A percentile compares a stretch with the other conserved stretches of the same genome.
These are phyloP conservation scores for Dryococelus australis DNA, from an alignment of 2,888 invertebrate species.

Conservation along the genomic window DNA sequence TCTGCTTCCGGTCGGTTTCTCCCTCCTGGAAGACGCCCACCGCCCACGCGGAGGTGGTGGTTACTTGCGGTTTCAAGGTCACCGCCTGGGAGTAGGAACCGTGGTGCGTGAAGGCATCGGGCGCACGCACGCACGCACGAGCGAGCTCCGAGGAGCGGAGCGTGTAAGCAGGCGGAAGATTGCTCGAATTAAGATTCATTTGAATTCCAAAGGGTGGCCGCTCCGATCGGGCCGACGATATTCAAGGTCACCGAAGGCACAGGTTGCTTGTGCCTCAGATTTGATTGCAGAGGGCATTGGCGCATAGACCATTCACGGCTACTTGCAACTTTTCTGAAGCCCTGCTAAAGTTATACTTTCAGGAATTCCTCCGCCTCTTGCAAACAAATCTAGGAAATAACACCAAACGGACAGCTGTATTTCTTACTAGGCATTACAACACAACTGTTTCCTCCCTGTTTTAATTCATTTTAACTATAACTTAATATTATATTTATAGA, in stretches of 20 bases:
- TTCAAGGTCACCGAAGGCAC: neutral
- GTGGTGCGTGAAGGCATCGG: neutral
- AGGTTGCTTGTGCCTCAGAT: no score
- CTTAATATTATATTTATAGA: no score
- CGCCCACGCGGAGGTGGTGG: neutral
- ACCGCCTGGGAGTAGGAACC: neutral
- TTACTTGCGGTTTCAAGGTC: neutral
- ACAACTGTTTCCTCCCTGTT: no score
- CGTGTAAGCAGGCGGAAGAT: neutral
- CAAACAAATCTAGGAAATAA: no score
- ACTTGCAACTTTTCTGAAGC: no score
- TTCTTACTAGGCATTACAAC: no score
- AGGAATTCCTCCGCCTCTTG: no score
- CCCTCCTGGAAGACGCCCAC: neutral
- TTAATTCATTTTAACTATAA: no score
- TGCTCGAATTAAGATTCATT: conserved; percentile 7
- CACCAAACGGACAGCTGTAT: no score
- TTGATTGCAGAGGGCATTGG: no score
- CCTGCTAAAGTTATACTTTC: no score
- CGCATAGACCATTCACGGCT: no score
- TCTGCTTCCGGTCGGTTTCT: neutral
- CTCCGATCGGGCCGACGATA: neutral
- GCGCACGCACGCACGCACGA: neutral
- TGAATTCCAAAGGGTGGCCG: neutral
- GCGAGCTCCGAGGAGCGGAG: neutral